These are phyloP conservation scores for Rallus crepitans DNA, from an alignment of 2,797 vertebrate genomes.

Conservation along the genomic window DNA sequence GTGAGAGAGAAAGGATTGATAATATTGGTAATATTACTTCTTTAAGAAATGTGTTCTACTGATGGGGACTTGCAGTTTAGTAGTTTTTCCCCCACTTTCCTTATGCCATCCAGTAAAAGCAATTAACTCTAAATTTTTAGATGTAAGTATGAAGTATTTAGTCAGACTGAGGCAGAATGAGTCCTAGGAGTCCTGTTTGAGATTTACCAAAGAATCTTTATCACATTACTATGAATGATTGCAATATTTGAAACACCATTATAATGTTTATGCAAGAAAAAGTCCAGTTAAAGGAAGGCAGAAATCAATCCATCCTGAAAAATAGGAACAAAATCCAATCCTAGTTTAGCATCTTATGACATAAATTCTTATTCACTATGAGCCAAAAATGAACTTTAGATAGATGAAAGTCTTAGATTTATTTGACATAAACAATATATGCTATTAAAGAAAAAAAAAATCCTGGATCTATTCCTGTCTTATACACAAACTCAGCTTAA, in stretches of 20 bases:
- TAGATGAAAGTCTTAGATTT: not conserved
- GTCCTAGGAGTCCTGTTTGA: not conserved
- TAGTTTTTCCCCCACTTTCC: not conserved
- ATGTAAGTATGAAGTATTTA: not conserved
- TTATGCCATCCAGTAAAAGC: not conserved
- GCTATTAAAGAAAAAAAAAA: not conserved
- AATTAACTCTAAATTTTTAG: not conserved
- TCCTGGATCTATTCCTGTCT: not conserved
- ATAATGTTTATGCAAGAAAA: not conserved
- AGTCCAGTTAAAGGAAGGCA: not conserved
- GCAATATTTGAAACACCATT: not conserved
- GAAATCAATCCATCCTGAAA: slow-evolving; percentile 6
- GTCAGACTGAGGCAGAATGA: not conserved
- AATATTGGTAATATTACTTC: not conserved
- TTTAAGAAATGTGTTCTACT: rapidly evolving
- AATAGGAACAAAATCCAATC: not conserved
- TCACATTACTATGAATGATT: not conserved
- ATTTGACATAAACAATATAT: not conserved
- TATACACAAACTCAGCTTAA: not conserved
- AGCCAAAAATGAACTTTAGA: slow-evolving; percentile 11
- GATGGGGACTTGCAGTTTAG: rapidly evolving
- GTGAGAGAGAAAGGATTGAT: not conserved
- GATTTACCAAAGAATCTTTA: not conserved
- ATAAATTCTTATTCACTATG: not conserved
- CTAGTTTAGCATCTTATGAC: not conserved